Conservation (phyloP, 2,797 vertebrate species). For the Hozukius guyotensis region DNA sequence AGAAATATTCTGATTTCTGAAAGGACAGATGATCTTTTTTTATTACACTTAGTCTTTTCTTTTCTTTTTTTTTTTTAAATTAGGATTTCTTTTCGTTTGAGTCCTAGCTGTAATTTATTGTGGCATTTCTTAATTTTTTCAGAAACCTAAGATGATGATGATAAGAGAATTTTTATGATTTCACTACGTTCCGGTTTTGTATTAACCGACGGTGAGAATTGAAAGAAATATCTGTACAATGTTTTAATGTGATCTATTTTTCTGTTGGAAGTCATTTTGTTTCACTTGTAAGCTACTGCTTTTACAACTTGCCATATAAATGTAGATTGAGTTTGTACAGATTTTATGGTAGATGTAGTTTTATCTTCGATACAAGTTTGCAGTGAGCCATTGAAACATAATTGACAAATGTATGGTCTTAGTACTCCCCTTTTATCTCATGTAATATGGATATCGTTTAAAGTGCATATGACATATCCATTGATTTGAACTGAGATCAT, state of each 20-base stretch:
- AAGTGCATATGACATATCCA: constrained; percentile 43
- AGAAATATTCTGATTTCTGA: constrained; percentile 61
- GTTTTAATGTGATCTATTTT: constrained; percentile 72
- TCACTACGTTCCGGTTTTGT: constrained; percentile 67
- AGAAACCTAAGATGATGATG: constrained; percentile 70
- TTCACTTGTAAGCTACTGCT: constrained; percentile 67
- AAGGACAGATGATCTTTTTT: constrained; percentile 57
- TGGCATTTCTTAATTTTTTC: constrained; percentile 70
- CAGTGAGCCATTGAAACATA: constrained; percentile 73
- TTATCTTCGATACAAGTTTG: constrained; percentile 70
- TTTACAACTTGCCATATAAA: constrained; percentile 74
- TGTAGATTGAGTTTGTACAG: constrained; percentile 79
- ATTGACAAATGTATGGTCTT: constrained; percentile 55
- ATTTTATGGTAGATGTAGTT: constrained; percentile 78
- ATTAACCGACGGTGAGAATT: constrained; percentile 62
- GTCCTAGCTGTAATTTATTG: constrained; percentile 82
- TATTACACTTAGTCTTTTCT: constrained; percentile 43
- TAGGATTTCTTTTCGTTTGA: constrained; percentile 48
- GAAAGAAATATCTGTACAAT: constrained; percentile 66
- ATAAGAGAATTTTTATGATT: constrained; percentile 70
- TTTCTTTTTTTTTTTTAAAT: background rate
- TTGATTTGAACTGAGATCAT: constrained; percentile 47
- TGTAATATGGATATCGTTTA: constrained; percentile 43
- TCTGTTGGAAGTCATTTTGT: constrained; percentile 48
- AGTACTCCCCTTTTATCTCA: constrained; percentile 52